A percentile compares a stretch with the other conserved stretches of the same genome.
Conservation (phyloP, 2,888 invertebrate species). For the Caenorhabditis sp. region DNA sequence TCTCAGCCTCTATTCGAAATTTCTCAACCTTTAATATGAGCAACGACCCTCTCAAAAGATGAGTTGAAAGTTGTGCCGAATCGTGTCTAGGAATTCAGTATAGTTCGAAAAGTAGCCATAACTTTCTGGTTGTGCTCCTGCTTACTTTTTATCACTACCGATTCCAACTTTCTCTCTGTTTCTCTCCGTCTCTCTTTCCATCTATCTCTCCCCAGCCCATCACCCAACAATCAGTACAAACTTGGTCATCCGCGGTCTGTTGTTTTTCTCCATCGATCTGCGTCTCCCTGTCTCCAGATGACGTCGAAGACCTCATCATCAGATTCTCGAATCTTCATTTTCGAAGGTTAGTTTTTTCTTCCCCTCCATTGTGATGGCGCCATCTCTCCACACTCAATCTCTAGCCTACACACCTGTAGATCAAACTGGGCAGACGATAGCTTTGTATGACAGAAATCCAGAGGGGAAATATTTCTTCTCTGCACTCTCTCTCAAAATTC, state of each 20-base stretch:
- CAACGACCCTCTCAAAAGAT: not conserved
- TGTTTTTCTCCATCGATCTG: constrained; percentile 18
- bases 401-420: constrained; percentile 50
- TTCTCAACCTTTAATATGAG: too few relatives aligned
- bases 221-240: constrained; percentile 34
- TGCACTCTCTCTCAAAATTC: constrained; percentile 34
- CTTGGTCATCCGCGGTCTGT: not conserved
- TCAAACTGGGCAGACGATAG: not conserved
- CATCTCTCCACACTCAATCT: constrained; percentile 12
- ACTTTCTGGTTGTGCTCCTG: constrained; percentile 13
- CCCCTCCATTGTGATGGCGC: not conserved
- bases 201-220: too few relatives aligned
- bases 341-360: constrained; percentile 27
- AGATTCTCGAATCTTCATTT: constrained; percentile 23
- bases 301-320: not conserved
- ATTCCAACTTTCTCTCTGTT: not conserved
- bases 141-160: constrained; percentile 12
- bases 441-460: not conserved
- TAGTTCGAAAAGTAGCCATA: not conserved
- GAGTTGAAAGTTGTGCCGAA: not conserved
- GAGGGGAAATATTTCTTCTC: constrained; percentile 24
- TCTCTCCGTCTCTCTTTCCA: constrained; percentile 12
- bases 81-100: not conserved
- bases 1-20: not conserved
- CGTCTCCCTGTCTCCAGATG: not conserved